Evolutionary conservation across 1,140 invertebrate species (phyloP), one percentile per base, ranked within the genome.

Genomic region (Formica selysi): DNA sequence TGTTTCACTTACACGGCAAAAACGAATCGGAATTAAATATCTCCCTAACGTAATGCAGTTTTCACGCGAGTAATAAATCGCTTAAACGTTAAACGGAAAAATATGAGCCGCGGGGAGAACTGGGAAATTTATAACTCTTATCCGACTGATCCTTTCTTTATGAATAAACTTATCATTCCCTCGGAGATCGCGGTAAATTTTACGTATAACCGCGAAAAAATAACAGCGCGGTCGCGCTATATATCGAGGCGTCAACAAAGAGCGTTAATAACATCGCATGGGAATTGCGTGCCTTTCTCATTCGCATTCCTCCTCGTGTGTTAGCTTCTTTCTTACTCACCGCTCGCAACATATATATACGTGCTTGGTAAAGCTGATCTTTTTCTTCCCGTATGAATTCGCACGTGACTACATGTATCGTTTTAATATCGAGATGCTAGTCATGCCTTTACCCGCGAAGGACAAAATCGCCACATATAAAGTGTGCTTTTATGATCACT

Each of bases 161-260:
- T 32, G 76, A 65, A 78, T 65, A 67, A 78, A 78, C 61, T 78
- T 78, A 67, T 48, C 73, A 22, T 41, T 65, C 29, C 76, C 59
- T 29, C 38, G 26, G 38, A 64, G 57, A 64, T 8, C 38, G 1
- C 19, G 41, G 22, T 22, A 78, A 78, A 26, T 78, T 65, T 78
- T 32, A 78, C 76, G 59, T 78, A 44, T 44, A 78, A 78, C 19
- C 26, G 29, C 16, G 38, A 78, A 78, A 78, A 78, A 48, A 59
- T 13, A 44, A 61, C 29, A 38, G n/a, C 51, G 10, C 11, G 8
- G 29, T 10, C 7, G 68, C 54, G 16, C 16, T 76, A 48, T 26
- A 51, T 4, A 36, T 78, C 59, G 48, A 41, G 65, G 48, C 32
- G 32, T 36, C 29, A 71, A 71, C 78, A 44, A 81, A 70, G 65